Evolutionary conservation across 2,113 vertebrate genomes (phyloP), one percentile per base, ranked within the genome.

Genomic region (Cromileptes altivelis): DNA sequence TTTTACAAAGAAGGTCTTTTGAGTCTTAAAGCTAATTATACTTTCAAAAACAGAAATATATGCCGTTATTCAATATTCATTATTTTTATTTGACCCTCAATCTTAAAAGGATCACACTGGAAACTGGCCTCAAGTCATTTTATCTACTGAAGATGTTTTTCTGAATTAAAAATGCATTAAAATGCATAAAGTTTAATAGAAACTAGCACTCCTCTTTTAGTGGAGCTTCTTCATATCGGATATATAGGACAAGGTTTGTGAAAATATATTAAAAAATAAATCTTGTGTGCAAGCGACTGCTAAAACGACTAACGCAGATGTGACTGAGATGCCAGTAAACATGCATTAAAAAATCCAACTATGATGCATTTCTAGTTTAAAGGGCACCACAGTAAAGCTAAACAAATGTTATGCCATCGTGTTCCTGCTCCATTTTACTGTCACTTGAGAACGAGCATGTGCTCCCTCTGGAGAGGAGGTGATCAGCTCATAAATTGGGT

Each of bases 401-500:
- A 71, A 70, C 77, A 79, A 85, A 90, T 75, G 71, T 88, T 78
- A 76, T 78, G 79, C 84, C 69, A 71, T 13, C 5, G 45, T 62
- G 75, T 72, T 37, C 14, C 60, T 6, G 65, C 75, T 40, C 8
- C 40, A 12, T 42, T 89, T 89, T 81, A 80, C 81, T 63, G 71
- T 73, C 87, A 56, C 68, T 70, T 15, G 25, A 77, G 73, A 58
- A n/a, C 3, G 27, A 57, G 81, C 33, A 2, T 58, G 75, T 58
- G 77, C 57, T 84, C 61, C 71, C 71, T 27, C 82, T 67, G 70
- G 61, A 78, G 76, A 81, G 30, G 49, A 87, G 85, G 72, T 81
- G 85, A 84, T 81, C 64, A 58, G 87, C 89, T 88, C 88, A 75
- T 92, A 90, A 93, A 92, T 56, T 56, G 42, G 88, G 85, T 92